Evolutionary conservation across 2,113 vertebrate species (phyloP).

Genomic region (Barnardius zonarius): DNA sequence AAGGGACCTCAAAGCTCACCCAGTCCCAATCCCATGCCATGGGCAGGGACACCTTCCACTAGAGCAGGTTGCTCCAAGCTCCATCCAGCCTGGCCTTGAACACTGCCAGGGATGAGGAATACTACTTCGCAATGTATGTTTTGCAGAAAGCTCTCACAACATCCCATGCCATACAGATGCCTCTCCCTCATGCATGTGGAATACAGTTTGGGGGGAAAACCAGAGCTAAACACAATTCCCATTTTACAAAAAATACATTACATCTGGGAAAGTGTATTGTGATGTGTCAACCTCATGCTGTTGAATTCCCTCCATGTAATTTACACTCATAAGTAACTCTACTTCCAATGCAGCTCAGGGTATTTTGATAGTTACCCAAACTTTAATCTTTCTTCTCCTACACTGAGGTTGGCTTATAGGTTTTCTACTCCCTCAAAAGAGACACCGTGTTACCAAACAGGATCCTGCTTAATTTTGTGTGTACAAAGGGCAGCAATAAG

Average conservation of each 20-base stretch:
- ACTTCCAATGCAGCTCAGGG: neutral
- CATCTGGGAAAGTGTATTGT: neutral
- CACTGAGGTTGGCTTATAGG: neutral
- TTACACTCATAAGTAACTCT: neutral
- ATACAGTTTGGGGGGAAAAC: neutral
- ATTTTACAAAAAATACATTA: neutral
- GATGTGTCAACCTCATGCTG: neutral
- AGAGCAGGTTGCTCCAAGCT: neutral
- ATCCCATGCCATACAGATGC: neutral
- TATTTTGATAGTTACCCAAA: slow-evolving; percentile 1
- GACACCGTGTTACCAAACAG: neutral
- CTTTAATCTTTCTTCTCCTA: neutral
- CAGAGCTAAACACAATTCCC: neutral
- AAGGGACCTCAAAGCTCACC: neutral
- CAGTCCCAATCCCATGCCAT: neutral
- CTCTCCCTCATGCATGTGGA: neutral
- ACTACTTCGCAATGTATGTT: neutral
- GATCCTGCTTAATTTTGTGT: neutral
- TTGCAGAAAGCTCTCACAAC: neutral
- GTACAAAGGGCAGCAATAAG: neutral
- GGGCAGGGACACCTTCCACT: neutral
- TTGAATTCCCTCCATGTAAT: neutral
- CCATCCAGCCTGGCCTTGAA: neutral
- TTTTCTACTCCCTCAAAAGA: slow-evolving; percentile 17
- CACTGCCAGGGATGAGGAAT: neutral